Evolutionary conservation across 2,113 vertebrate species (phyloP).

Genomic region (Nothocercus nigrocapillus): DNA sequence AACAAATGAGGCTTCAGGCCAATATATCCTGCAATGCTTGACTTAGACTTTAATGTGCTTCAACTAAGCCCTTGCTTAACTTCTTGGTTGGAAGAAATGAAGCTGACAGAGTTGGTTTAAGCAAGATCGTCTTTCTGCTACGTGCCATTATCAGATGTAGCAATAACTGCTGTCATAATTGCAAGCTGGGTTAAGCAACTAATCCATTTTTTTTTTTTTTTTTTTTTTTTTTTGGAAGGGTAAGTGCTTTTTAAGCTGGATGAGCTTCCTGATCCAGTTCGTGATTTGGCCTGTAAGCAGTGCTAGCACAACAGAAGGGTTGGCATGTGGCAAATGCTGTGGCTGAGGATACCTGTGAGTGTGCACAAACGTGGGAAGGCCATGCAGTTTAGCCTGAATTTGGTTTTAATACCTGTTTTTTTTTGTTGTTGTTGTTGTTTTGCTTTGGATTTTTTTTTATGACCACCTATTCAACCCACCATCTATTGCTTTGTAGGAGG

Average conservation of each 20-base stretch:
- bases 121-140: neutral
- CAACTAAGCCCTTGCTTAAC: neutral
- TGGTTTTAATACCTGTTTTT: neutral
- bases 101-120: neutral
- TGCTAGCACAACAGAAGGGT: neutral
- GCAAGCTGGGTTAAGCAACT: neutral
- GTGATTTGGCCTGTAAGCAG: neutral
- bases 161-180: neutral
- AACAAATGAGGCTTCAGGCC: neutral
- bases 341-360: neutral
- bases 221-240: too few relatives aligned
- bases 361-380: rapidly evolving
- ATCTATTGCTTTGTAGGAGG: neutral
- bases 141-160: neutral
- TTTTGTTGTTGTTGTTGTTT: too few relatives aligned
- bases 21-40: neutral
- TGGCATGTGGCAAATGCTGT: neutral
- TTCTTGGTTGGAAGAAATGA: neutral
- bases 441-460: too few relatives aligned
- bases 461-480: rapidly evolving
- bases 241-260: neutral
- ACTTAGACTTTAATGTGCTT: neutral
- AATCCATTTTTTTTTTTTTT: neutral
- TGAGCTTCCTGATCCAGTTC: neutral
- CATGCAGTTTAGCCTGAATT: neutral